These are phyloP conservation scores for Epinephelus fuscoguttatus DNA, from an alignment of 2,113 vertebrate genomes.

Conservation along the genomic window DNA sequence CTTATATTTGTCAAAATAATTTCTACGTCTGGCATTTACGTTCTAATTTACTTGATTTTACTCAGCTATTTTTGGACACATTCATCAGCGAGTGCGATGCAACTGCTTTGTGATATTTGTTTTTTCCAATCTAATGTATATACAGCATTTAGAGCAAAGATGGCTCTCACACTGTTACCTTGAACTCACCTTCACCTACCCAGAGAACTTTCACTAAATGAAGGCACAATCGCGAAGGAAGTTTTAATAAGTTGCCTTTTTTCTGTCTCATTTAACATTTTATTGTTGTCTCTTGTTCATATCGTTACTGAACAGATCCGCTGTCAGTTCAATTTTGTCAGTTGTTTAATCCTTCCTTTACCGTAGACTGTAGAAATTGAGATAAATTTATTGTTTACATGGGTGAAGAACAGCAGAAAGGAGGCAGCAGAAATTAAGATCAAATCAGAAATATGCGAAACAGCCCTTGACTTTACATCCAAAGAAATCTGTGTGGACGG, in stretches of 20 bases:
- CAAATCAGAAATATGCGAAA: conserved; percentile 15
- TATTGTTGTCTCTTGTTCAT: neutral
- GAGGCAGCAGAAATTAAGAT: neutral
- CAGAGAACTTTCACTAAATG: neutral
- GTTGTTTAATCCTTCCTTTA: neutral
- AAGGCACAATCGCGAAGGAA: neutral
- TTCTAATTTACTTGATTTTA: neutral
- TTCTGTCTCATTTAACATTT: neutral
- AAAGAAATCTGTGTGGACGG: conserved; percentile 3
- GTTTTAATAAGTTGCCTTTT: neutral
- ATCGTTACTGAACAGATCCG: conserved; percentile 1
- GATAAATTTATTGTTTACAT: neutral
- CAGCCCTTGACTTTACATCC: neutral
- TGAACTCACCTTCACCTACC: neutral
- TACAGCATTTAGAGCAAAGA: no score
- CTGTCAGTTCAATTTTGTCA: neutral
- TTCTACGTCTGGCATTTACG: neutral
- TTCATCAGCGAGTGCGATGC: neutral
- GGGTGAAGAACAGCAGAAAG: neutral
- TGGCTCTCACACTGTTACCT: neutral
- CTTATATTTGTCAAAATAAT: neutral
- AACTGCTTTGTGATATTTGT: neutral
- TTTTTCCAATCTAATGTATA: neutral
- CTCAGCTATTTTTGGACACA: neutral
- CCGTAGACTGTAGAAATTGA: neutral